Conservation (phyloP, 2,888 invertebrate species). For the Syrista parreyssii region DNA sequence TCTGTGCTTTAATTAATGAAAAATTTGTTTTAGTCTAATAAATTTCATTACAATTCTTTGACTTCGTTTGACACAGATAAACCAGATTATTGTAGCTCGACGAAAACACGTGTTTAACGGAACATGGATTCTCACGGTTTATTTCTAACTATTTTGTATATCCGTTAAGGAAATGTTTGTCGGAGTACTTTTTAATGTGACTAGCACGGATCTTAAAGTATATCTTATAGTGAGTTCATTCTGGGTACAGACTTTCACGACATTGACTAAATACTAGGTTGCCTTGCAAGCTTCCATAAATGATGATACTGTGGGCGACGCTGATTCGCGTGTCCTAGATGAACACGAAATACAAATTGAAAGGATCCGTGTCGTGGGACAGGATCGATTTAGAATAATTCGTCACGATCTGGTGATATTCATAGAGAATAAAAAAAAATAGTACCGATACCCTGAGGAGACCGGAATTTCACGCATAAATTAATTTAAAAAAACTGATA, state of each 20-base stretch:
- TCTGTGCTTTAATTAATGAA: background rate
- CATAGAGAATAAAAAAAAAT: background rate
- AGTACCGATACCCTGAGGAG: background rate
- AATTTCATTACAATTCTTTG: background rate
- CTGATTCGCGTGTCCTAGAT: constrained; percentile 13
- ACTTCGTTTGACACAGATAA: background rate
- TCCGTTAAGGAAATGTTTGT: background rate
- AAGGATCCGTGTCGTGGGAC: constrained; percentile 5
- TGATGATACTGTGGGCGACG: constrained; percentile 42
- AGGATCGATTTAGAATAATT: background rate
- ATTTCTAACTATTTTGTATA: background rate
- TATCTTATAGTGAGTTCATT: background rate
- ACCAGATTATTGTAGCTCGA: background rate
- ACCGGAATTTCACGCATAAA: background rate
- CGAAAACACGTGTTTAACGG: background rate
- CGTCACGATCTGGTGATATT: background rate
- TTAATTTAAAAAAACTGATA: background rate
- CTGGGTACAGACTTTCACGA: constrained; percentile 41
- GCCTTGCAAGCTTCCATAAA: constrained; percentile 46
- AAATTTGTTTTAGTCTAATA: background rate
- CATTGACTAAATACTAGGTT: constrained; percentile 28
- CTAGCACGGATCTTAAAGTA: background rate
- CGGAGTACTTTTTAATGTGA: background rate
- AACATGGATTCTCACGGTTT: background rate
- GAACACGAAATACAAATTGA: constrained; percentile 33